These are phyloP conservation scores for Myxocyprinus asiaticus DNA, from an alignment of 2,113 vertebrate species.

Conservation along the genomic window DNA sequence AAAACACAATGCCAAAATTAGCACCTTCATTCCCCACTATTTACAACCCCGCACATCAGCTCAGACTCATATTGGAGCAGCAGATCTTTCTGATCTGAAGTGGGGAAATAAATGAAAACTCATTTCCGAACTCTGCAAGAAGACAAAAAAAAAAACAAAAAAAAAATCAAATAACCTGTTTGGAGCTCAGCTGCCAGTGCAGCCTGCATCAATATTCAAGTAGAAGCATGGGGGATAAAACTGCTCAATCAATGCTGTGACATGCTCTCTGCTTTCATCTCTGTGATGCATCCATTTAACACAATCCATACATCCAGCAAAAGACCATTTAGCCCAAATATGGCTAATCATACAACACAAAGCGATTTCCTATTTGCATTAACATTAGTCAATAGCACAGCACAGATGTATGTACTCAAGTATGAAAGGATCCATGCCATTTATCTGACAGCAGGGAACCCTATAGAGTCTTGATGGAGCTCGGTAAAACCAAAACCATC, in stretches of 20 bases:
- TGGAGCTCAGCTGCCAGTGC: constrained; percentile 43
- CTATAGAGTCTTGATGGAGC: too few relatives aligned
- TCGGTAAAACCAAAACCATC: too few relatives aligned
- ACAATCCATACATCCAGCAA: constrained; percentile 60
- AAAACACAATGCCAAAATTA: constrained; percentile 15
- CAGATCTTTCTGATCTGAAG: constrained; percentile 30
- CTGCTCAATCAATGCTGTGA: constrained; percentile 55
- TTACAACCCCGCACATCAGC: neutral
- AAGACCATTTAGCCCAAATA: constrained; percentile 48
- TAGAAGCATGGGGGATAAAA: constrained; percentile 53
- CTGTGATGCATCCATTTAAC: constrained; percentile 48
- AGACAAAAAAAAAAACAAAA: constrained; percentile 1
- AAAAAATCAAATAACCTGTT: constrained; percentile 46
- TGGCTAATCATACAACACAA: constrained; percentile 49
- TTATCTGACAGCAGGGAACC: neutral
- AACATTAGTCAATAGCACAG: neutral
- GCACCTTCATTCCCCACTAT: neutral
- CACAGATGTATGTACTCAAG: too few relatives aligned
- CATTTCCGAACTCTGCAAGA: constrained; percentile 46
- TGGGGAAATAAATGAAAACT: constrained; percentile 49
- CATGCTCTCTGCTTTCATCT: constrained; percentile 51
- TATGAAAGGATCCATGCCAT: neutral
- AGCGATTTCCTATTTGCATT: neutral
- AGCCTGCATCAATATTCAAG: constrained; percentile 60
- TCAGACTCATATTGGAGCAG: neutral